phyloP scores from a whole-genome alignment of 1,140 invertebrate species.

The Lepidostoma basale region DNA sequence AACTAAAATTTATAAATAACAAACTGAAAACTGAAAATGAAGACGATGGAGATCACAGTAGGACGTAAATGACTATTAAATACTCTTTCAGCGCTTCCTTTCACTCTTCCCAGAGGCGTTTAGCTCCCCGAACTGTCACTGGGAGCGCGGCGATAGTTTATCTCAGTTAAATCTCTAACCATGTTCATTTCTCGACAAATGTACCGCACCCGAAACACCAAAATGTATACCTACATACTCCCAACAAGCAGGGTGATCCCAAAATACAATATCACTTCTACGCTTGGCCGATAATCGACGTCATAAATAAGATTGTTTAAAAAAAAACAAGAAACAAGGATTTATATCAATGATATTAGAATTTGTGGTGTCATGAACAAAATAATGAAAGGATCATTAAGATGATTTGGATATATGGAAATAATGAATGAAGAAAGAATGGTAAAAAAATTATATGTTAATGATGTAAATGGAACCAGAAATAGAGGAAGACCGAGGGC shows the following conservation, averaged over 20 bases:
- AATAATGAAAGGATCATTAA: background rate
- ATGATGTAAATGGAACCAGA: too few relatives aligned
- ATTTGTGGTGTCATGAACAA: background rate
- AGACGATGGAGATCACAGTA: too few relatives aligned
- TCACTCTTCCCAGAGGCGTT: background rate
- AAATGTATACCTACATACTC: background rate
- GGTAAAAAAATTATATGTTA: too few relatives aligned
- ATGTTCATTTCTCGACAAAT: constrained; percentile 34
- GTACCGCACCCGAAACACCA: background rate
- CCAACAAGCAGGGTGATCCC: background rate
- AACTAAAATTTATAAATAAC: too few relatives aligned
- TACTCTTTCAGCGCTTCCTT: too few relatives aligned
- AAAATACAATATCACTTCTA: background rate
- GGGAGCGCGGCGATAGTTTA: constrained; percentile 20
- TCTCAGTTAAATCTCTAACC: constrained; percentile 32
- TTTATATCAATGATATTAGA: background rate
- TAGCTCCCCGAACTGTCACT: constrained; percentile 18
- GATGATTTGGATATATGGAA: too few relatives aligned
- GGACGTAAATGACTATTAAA: too few relatives aligned
- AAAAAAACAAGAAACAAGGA: background rate
- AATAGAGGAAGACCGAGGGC: too few relatives aligned
- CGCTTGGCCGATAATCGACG: too few relatives aligned
- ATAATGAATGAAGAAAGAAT: too few relatives aligned
- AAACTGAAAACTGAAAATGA: too few relatives aligned
- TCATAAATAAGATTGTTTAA: too few relatives aligned